A percentile compares a stretch with the other conserved stretches of the same genome.
Evolutionary conservation across 2,113 vertebrate genomes (phyloP).

Genomic region (Onychostoma macrolepis): DNA sequence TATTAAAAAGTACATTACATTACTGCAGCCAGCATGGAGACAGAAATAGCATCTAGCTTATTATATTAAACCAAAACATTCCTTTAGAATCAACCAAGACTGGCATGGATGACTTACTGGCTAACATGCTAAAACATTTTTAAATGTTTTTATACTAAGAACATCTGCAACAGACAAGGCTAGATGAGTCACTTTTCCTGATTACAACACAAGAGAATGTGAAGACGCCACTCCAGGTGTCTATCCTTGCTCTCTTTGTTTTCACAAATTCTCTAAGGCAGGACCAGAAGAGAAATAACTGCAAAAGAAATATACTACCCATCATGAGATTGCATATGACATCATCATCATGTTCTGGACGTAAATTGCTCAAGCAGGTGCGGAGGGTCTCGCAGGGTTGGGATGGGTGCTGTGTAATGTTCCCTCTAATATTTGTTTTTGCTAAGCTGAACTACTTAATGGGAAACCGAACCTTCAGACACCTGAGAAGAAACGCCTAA

Average conservation of each 20-base stretch:
- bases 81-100: background rate
- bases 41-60: background rate
- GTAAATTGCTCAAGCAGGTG: constrained; percentile 15
- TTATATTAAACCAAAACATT: background rate
- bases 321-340: constrained; percentile 11
- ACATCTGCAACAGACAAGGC: background rate
- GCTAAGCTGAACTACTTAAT: background rate
- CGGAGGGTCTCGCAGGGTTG: background rate
- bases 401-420: background rate
- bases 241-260: background rate
- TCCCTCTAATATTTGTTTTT: background rate
- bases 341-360: background rate
- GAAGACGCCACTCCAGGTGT: background rate
- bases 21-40: background rate
- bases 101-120: background rate
- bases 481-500: background rate
- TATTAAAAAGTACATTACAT: background rate
- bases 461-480: background rate
- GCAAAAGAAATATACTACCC: background rate
- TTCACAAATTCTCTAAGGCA: background rate
- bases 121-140: background rate
- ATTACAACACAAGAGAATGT: constrained; percentile 1
- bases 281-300: background rate
- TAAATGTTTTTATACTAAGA: background rate
- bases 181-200: constrained; percentile 15